Evolutionary conservation across 2,888 invertebrate genomes (phyloP), one percentile per base, ranked within the genome.

Genomic region (Laspeyria flexula): DNA sequence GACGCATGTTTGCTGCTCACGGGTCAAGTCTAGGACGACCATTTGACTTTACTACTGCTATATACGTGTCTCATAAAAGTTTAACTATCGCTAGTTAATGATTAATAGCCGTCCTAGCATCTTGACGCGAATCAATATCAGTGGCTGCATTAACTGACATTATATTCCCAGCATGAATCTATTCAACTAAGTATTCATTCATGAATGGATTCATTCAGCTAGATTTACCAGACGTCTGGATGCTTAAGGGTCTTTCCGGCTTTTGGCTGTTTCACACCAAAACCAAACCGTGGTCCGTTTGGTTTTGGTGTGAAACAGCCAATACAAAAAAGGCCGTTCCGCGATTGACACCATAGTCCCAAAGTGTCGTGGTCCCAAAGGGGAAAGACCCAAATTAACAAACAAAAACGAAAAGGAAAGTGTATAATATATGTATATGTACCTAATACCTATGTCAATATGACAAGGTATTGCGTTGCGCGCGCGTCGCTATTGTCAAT

Each of bases 401-500:
- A 42, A 38, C n/a, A 33, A 31, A 43, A 72, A 73, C 71, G 77
- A 82, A 83, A 85, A 73, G 67, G 77, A 84, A 85, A 86, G 83
- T 81, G 54, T 59, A 55, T 61, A 55, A 7, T 60, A 57, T 45
- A 51, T 55, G 61, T 61, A 65, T 55, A 74, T 67, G 59, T n/a
- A n/a, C n/a, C n/a, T n/a, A n/a, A n/a, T n/a, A n/a, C n/a, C n/a
- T n/a, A n/a, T n/a, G n/a, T n/a, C n/a, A n/a, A n/a, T n/a, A 68
- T 62, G 68, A 71, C 71, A 69, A 70, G 75, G 50, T 68, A 72
- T 71, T 82, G 86, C 82, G 85, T 71, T 82, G 86, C 82, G 85
- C 84, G 76, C 74, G 82, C 82, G 85, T 75, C 79, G 83, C 77
- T 83, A 81, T 85, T 88, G 87, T 86, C 83, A 86, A 83, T 85